A percentile compares a stretch with the other conserved stretches of the same genome.
Conservation (phyloP, 2,113 vertebrate genomes). For the Andinoacara biseriatus region DNA sequence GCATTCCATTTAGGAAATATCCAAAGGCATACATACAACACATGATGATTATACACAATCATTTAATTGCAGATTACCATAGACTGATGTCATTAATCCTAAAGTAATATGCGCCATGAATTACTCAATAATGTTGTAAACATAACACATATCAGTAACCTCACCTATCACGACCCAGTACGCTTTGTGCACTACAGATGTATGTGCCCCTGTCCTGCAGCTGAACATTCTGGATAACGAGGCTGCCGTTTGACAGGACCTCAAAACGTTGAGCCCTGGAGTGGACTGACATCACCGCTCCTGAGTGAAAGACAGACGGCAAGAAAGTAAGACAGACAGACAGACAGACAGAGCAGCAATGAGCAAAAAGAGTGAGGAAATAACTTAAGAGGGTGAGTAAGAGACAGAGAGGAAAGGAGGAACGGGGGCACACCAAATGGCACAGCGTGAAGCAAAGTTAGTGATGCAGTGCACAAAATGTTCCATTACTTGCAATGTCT, state of each 20-base stretch:
- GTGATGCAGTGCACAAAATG: conserved; percentile 57
- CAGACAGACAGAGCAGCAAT: conserved; percentile 19
- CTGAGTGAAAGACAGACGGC: conserved; percentile 72
- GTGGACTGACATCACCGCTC: conserved; percentile 84
- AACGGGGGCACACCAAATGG: conserved; percentile 23
- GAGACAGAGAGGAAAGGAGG: conserved; percentile 28
- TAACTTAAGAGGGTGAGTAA: conserved; percentile 41
- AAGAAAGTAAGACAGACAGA: conserved; percentile 7
- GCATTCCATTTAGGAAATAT: background rate
- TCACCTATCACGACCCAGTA: conserved; percentile 84
- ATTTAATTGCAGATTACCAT: background rate
- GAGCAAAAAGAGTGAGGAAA: conserved; percentile 25
- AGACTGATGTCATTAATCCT: background rate
- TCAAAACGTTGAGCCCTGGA: conserved; percentile 86
- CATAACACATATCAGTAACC: conserved; percentile 15
- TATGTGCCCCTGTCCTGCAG: conserved; percentile 92
- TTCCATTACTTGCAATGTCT: conserved; percentile 67
- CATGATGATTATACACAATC: background rate
- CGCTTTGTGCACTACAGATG: conserved; percentile 86
- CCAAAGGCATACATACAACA: background rate
- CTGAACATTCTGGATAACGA: conserved; percentile 86
- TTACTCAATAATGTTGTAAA: conserved; percentile 14
- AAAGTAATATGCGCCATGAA: background rate
- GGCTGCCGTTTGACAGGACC: conserved; percentile 88
- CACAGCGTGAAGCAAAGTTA: conserved; percentile 46